Percentiles rank a stretch among this genome's conserved stretches.
These are phyloP conservation scores for Leptatherina wallacei DNA, from an alignment of 2,797 vertebrate genomes.

Conservation along the genomic window DNA sequence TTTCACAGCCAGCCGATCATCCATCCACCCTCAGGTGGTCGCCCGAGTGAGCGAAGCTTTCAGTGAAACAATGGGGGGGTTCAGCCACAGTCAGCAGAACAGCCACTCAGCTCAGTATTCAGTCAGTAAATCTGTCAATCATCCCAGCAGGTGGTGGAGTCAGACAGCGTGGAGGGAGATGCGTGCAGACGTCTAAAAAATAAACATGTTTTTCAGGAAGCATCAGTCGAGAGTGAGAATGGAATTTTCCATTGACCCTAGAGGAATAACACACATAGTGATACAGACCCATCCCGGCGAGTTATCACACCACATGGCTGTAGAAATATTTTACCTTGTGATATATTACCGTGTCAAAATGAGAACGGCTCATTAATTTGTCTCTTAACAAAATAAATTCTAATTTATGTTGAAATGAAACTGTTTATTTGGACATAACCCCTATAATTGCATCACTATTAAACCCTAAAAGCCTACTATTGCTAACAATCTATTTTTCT, in stretches of 20 bases:
- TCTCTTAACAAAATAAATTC: too few species aligned
- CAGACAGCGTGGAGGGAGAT: conserved; percentile 33
- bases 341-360: too few species aligned
- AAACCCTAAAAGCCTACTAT: too few species aligned
- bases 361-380: too few species aligned
- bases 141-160: conserved; percentile 61
- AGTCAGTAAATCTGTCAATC: conserved; percentile 59
- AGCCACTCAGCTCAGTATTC: conserved; percentile 25
- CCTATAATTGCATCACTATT: too few species aligned
- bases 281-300: conserved; percentile 7
- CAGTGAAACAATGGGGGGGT: conserved; percentile 11
- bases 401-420: too few species aligned
- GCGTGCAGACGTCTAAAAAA: conserved; percentile 49
- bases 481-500: too few species aligned
- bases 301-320: conserved; percentile 7
- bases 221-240: conserved; percentile 28
- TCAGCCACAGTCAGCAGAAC: conserved; percentile 15
- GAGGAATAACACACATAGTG: conserved; percentile 37
- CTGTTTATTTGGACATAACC: too few species aligned
- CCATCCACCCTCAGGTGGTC: neutral
- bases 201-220: conserved; percentile 79
- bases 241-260: conserved; percentile 68
- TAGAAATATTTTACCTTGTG: neutral
- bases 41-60: neutral
- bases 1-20: neutral